Evolutionary conservation across 2,888 invertebrate genomes (phyloP), one percentile per base, ranked within the genome.

Genomic region (Ochropleura leucogaster): DNA sequence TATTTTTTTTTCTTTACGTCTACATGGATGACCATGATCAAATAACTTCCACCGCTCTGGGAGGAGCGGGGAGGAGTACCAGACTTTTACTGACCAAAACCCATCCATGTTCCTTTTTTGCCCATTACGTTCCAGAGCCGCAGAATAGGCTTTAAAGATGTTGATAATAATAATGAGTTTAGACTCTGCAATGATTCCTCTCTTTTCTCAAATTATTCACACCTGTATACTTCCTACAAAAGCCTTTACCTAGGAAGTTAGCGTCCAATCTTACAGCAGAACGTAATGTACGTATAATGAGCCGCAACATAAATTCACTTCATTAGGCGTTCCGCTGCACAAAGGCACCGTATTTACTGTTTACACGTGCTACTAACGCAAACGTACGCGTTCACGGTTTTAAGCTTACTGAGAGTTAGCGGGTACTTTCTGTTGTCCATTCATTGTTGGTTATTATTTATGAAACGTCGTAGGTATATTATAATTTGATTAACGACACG

Each of bases 221-320:
- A 53, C 42, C 40, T 9, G 5, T 44, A 47, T 20, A 44, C 46
- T 57, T 70, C 55, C 49, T 49, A 62, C 53, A 65, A 55, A 80
- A 74, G 53, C 49, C 44, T 53, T 68, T 53, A 20, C 40, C 40
- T 44, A 55, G 44, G 53, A 59, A 68, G 51, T 79, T 76, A 67
- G 10, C 55, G n/a, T 67, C 67, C 20, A 64, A 49, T 49, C 62
- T 70, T 67, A 63, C 14, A 72, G 59, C 47, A 47, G 51, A 46
- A 60, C n/a, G 71, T 78, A 78, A 75, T 74, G 68, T 77, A 82
- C 82, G 84, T 84, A 86, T 89, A 89, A 90, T 87, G 82, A 84
- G 65, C 70, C 64, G 68, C 78, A 82, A 87, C 88, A 90, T 91
- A 91, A 91, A 91, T 91, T 89, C 84, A 88, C 88, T 89, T 90